Evolutionary conservation across 1,140 invertebrate genomes (phyloP), one percentile per base, ranked within the genome.

Genomic region (Arion vulgaris): DNA sequence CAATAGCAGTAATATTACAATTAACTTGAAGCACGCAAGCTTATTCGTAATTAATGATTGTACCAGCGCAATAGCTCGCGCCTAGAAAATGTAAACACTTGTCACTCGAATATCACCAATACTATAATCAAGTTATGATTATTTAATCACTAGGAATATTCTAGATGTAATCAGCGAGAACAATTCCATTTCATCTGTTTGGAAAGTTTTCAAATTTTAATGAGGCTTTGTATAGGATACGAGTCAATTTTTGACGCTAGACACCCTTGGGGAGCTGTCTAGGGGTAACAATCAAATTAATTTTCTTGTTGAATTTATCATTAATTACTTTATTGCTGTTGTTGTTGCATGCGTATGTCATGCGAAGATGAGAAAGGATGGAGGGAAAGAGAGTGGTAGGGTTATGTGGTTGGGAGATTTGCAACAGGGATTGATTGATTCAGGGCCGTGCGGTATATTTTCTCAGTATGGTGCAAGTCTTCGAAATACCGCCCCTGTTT

Each of bases 261-360:
- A 71, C 71, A 41, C 41, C 41, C 36, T 2, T n/a, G n/a, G 19
- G 36, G 71, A 13, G 17, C 38, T 36, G 13, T 49, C 11, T 73
- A 23, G 13, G 38, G 23, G 23, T 11, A 39, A 41, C 23, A 26
- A 41, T 73, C 71, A 41, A 39, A 39, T 73, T 73, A 73, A 73
- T 41, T 39, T 13, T 73, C n/a, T 41, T 73, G 38, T 19, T 39
- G 71, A 26, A 41, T 39, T 26, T 73, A n/a, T 9, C 26, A 49
- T 11, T 73, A 49, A 41, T 73, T 39, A 49, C 41, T 7, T 73
- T 73, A 49, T 39, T 73, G 71, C 41, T 9, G 71, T 73, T 39
- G 2, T 26, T 73, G 36, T 9, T 73, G 71, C 23, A 23, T 73
- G 41, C 41, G 32, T n/a, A 11, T 71, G 68, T 5, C 4, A 11